These are phyloP conservation scores for Drosophila kanapiae DNA, from an alignment of 1,140 invertebrate genomes.

Conservation along the genomic window DNA sequence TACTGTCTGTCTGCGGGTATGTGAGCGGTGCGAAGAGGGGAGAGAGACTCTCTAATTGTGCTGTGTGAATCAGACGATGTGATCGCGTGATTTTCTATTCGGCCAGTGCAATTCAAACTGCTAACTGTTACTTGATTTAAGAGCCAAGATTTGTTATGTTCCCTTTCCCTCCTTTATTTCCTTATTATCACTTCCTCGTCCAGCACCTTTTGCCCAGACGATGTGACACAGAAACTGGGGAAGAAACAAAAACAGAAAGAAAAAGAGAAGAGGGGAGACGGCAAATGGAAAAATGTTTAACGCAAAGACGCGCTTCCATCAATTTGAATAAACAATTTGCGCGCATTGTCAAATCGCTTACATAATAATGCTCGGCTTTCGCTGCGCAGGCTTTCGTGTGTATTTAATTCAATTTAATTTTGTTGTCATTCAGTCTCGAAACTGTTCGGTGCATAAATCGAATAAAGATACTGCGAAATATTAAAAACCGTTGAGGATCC, in stretches of 20 bases:
- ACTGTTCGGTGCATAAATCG: background rate
- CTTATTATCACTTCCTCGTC: conserved; percentile 2
- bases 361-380: conserved; percentile 55
- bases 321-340: conserved; percentile 80
- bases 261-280: background rate
- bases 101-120: conserved; percentile 45
- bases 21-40: conserved; percentile 13
- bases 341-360: conserved; percentile 63
- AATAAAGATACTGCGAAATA: background rate
- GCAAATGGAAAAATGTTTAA: conserved; percentile 60
- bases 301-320: conserved; percentile 50
- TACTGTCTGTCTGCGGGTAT: conserved; percentile 19
- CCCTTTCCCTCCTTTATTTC: background rate
- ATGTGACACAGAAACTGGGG: conserved; percentile 58
- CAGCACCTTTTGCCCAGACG: conserved; percentile 23
- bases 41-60: conserved; percentile 62
- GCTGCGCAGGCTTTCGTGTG: conserved; percentile 16
- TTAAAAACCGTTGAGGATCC: background rate
- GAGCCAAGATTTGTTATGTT: conserved; percentile 11
- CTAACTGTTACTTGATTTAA: conserved; percentile 25
- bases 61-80: conserved; percentile 69
- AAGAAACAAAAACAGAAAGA: conserved; percentile 8
- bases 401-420: conserved; percentile 44
- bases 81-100: conserved; percentile 72
- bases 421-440: conserved; percentile 15